Conservation (phyloP, 2,888 invertebrate species). For the Holacanthella duospinosa region DNA sequence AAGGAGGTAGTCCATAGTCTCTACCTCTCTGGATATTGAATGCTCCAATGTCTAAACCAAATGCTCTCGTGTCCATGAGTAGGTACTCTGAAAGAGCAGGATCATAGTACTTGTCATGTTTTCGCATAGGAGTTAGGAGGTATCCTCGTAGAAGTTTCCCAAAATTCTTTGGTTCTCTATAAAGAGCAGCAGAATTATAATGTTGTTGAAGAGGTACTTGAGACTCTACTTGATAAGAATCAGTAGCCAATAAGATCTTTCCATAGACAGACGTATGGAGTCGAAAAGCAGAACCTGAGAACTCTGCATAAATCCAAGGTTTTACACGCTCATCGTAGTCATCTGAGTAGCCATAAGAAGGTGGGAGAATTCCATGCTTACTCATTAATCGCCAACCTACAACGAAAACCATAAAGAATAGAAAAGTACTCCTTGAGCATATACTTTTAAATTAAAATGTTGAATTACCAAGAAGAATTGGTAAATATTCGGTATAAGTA, state of each 20-base stretch:
- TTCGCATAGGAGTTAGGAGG: slow-evolving; percentile 21
- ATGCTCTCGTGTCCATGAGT: slow-evolving; percentile 24
- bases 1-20: slow-evolving; percentile 29
- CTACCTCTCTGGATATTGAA: slow-evolving; percentile 33
- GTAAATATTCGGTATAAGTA: slow-evolving; percentile 31
- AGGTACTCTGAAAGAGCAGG: slow-evolving; percentile 23
- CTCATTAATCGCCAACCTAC: slow-evolving; percentile 32
- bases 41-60: slow-evolving; percentile 32
- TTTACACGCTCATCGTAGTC: slow-evolving; percentile 39
- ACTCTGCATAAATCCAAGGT: slow-evolving; percentile 39
- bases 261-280: slow-evolving; percentile 34
- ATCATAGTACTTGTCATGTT: slow-evolving; percentile 34
- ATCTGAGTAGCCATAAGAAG: slow-evolving; percentile 39
- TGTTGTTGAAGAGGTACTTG: slow-evolving; percentile 23
- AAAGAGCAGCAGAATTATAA: slow-evolving; percentile 31
- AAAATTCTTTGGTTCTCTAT: slow-evolving; percentile 29
- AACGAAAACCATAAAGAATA: not conserved
- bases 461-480: slow-evolving; percentile 27
- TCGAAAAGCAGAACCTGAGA: slow-evolving; percentile 39
- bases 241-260: slow-evolving; percentile 28
- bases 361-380: slow-evolving; percentile 36
- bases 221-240: slow-evolving; percentile 25
- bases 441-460: not conserved
- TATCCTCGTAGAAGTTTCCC: slow-evolving; percentile 29
- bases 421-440: too few species aligned